These are phyloP conservation scores for Teinopalpus imperialis DNA, from an alignment of 2,888 invertebrate species.

Conservation along the genomic window DNA sequence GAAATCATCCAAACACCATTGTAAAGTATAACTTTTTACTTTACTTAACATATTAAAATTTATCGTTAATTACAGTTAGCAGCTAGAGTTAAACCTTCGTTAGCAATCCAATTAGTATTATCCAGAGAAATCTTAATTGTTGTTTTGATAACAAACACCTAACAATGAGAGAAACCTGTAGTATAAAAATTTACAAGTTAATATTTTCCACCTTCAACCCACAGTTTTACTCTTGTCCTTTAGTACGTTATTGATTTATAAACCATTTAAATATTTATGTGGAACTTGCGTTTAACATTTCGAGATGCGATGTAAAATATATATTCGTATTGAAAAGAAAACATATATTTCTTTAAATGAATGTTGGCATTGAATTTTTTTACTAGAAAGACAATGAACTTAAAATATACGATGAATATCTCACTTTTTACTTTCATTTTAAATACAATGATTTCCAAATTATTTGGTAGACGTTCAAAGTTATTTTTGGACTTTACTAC, in stretches of 20 bases:
- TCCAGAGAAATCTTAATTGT: not conserved
- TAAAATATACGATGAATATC: not conserved
- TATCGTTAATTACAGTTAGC: not conserved
- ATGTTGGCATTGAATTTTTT: not conserved
- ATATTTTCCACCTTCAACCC: not conserved
- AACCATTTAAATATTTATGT: too few relatives aligned
- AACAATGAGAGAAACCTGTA: not conserved
- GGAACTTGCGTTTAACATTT: too few relatives aligned
- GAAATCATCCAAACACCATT: too few relatives aligned
- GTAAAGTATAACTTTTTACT: too few relatives aligned
- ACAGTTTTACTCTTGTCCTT: not conserved
- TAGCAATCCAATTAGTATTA: slow-evolving; percentile 4
- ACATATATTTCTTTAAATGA: too few relatives aligned
- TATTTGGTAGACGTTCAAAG: not conserved
- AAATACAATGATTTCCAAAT: not conserved
- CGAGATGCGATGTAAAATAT: not conserved
- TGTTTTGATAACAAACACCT: slow-evolving; percentile 2
- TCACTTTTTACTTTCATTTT: not conserved
- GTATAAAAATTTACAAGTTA: not conserved
- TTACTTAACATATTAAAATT: not conserved
- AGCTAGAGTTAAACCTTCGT: not conserved
- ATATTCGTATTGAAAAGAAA: not conserved
- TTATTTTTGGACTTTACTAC: not conserved
- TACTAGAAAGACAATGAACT: not conserved
- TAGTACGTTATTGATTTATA: too few relatives aligned